Percentiles rank a stretch among this genome's conserved stretches.
phyloP scores from a whole-genome alignment of 2,113 vertebrate genomes.

The Syrrhaptes paradoxus region DNA sequence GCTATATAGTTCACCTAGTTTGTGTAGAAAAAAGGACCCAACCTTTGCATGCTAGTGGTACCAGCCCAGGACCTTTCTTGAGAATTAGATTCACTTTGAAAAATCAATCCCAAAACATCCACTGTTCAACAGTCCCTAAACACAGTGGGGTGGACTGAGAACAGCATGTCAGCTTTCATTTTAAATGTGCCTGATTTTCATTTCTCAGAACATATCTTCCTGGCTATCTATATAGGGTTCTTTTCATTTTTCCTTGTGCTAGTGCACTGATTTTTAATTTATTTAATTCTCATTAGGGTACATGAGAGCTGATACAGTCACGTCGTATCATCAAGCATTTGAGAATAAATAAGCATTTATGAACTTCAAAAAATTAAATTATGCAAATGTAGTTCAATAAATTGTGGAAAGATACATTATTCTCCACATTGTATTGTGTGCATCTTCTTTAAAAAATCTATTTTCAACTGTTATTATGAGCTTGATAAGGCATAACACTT shows the following conservation, averaged over 20 bases:
- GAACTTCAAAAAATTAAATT: not conserved
- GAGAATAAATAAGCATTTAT: constrained; percentile 29
- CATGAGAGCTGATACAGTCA: not conserved
- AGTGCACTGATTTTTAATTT: not conserved
- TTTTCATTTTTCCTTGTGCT: not conserved
- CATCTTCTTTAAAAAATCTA: not conserved
- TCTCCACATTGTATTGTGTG: not conserved
- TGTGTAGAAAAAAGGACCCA: not conserved
- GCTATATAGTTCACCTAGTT: not conserved
- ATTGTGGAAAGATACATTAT: not conserved
- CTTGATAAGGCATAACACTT: not conserved
- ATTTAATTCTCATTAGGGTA: not conserved
- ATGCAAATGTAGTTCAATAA: not conserved
- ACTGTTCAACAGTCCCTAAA: not conserved
- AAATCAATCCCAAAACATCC: not conserved
- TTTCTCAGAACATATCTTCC: not conserved
- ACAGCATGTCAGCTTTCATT: not conserved
- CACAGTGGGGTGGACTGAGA: not conserved
- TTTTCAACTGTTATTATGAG: not conserved
- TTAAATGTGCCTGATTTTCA: not conserved
- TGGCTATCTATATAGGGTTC: not conserved
- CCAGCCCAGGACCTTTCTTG: not conserved
- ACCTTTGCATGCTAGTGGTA: not conserved
- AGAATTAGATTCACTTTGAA: not conserved
- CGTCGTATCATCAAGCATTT: not conserved